Conservation (phyloP, 2,888 invertebrate genomes). For the Ormyrus pomaceus region DNA sequence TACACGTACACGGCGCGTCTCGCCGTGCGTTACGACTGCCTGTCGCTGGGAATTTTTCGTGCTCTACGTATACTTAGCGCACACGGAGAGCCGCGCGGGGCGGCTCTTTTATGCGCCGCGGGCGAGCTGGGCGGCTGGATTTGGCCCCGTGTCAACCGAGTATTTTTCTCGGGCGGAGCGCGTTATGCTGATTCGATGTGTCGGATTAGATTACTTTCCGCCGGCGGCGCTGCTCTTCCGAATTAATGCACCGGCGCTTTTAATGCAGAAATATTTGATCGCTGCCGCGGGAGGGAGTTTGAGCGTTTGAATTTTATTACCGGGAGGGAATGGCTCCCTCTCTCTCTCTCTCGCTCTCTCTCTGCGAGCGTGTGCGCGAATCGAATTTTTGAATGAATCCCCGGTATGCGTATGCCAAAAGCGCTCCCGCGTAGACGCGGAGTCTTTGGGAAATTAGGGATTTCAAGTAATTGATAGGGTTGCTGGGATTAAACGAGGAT, state of each 20-base stretch:
- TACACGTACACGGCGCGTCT: not conserved
- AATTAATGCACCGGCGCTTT: not conserved
- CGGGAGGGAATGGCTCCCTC: too few relatives aligned
- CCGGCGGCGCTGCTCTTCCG: not conserved
- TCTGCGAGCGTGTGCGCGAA: too few relatives aligned
- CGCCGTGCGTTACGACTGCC: conserved; percentile 6
- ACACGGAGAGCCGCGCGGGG: not conserved
- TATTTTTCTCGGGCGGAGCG: conserved; percentile 5
- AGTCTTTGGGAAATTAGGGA: too few relatives aligned
- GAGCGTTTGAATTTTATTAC: too few relatives aligned
- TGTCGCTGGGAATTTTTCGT: conserved; percentile 23
- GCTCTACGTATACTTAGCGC: conserved; percentile 20
- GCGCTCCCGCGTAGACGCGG: too few relatives aligned
- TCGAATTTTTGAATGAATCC: too few relatives aligned
- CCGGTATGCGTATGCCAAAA: too few relatives aligned
- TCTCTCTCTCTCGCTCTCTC: too few relatives aligned
- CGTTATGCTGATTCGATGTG: conserved; percentile 38
- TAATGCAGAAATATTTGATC: conserved; percentile 25
- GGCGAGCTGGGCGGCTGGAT: not conserved
- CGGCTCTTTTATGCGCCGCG: not conserved
- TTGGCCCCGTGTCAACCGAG: conserved; percentile 32
- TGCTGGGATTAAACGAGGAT: too few relatives aligned
- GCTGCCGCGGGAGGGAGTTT: not conserved
- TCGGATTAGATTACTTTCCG: conserved; percentile 7
- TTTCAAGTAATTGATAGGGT: too few relatives aligned